Evolutionary conservation across 2,888 invertebrate genomes (phyloP).

Genomic region (Pachydiplax longipennis): DNA sequence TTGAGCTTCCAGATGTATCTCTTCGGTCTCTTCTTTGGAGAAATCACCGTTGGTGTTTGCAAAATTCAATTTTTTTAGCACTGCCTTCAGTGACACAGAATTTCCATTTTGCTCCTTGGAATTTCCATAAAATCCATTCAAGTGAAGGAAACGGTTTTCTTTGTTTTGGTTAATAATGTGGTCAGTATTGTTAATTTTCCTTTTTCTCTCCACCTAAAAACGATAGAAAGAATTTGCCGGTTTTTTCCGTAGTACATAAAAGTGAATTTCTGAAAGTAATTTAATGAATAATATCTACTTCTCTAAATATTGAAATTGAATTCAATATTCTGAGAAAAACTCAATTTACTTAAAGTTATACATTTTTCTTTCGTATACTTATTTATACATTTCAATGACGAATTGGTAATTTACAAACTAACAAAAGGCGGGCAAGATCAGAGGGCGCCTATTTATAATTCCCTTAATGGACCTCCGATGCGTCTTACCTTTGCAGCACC

Average conservation of each 20-base stretch:
- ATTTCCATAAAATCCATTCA: background rate
- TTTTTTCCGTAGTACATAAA: too few relatives aligned
- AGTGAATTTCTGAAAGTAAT: too few relatives aligned
- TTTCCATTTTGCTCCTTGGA: background rate
- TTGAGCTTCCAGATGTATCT: conserved; percentile 63
- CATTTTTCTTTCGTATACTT: too few relatives aligned
- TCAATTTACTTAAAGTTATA: too few relatives aligned
- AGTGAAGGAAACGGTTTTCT: background rate
- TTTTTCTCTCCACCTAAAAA: background rate
- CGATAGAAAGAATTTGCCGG: background rate
- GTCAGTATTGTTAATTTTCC: background rate
- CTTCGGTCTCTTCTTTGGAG: conserved; percentile 68
- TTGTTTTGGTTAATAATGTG: background rate
- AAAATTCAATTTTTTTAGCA: conserved; percentile 66
- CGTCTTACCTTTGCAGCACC: conserved; percentile 3
- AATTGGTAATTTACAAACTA: too few relatives aligned
- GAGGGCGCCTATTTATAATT: background rate
- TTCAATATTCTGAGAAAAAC: too few relatives aligned
- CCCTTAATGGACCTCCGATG: background rate
- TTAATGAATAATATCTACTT: too few relatives aligned
- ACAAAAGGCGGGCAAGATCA: too few relatives aligned
- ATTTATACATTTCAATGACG: too few relatives aligned
- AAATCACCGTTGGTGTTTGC: conserved; percentile 69
- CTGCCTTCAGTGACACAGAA: background rate
- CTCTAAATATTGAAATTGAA: too few relatives aligned